These are phyloP conservation scores for Marmota flaviventris DNA, from an alignment of 2,113 vertebrate species.

Conservation along the genomic window DNA sequence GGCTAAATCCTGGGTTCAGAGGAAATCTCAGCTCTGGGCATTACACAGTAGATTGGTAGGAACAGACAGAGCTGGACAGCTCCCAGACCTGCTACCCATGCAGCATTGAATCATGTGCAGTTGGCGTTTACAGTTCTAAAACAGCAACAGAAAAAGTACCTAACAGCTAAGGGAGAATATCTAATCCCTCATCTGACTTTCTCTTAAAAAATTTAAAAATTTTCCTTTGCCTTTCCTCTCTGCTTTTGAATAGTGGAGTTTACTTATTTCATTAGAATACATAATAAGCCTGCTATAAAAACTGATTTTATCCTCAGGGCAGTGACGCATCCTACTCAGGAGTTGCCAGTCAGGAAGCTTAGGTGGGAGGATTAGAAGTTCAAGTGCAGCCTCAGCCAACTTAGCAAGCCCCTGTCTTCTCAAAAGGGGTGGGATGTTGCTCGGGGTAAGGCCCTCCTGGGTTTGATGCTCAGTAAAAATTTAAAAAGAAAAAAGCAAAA, in stretches of 20 bases:
- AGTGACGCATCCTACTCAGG: neutral
- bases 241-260: neutral
- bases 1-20: conserved; percentile 66
- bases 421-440: neutral
- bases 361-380: neutral
- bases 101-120: neutral
- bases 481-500: neutral
- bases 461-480: neutral
- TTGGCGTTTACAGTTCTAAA: conserved; percentile 50
- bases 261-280: neutral
- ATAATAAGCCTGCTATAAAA: neutral
- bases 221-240: neutral
- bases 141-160: conserved; percentile 53
- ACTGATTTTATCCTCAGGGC: neutral
- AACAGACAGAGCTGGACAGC: conserved; percentile 39
- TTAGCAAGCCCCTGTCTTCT: neutral
- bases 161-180: conserved; percentile 52
- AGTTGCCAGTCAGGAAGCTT: neutral
- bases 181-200: conserved; percentile 2
- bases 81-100: conserved; percentile 45
- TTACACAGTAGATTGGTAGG: neutral
- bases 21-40: conserved; percentile 63
- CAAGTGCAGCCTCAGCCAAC: neutral
- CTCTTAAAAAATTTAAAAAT: conserved; percentile 4
- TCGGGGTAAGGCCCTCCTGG: neutral